Evolutionary conservation across 2,888 invertebrate species (phyloP).

Genomic region (Spodoptera picta): DNA sequence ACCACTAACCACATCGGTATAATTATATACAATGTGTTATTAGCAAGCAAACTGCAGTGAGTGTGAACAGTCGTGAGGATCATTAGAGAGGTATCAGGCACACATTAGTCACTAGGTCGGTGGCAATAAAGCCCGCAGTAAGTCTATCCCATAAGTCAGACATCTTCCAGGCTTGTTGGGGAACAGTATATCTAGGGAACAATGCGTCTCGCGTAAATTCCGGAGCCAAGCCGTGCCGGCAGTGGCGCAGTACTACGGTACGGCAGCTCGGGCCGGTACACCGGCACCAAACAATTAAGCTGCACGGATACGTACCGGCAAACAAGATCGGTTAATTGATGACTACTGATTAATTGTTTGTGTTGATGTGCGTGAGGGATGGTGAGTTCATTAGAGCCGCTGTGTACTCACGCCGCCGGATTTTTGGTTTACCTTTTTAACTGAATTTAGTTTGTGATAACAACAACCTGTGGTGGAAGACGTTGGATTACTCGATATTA

Average conservation of each 20-base stretch:
- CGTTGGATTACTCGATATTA: too few species aligned
- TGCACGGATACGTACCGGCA: slow-evolving; percentile 46
- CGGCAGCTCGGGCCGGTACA: slow-evolving; percentile 9
- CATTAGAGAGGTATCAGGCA: slow-evolving; percentile 54
- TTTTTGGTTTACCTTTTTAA: slow-evolving; percentile 30
- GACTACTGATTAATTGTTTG: slow-evolving; percentile 58
- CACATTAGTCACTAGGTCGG: slow-evolving; percentile 46
- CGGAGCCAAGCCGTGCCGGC: not conserved
- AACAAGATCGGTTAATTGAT: slow-evolving; percentile 52
- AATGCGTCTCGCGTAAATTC: slow-evolving; percentile 56
- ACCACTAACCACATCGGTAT: too few species aligned
- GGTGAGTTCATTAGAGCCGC: slow-evolving; percentile 26
- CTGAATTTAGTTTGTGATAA: not conserved
- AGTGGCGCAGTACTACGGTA: slow-evolving; percentile 1
- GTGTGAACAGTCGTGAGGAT: slow-evolving; percentile 35
- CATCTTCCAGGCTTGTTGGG: slow-evolving; percentile 49
- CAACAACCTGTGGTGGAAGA: not conserved
- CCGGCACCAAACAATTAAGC: slow-evolving; percentile 48
- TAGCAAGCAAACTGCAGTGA: slow-evolving; percentile 5
- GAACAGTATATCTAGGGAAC: slow-evolving; percentile 58
- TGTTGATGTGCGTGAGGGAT: slow-evolving; percentile 46
- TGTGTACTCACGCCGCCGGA: slow-evolving; percentile 27
- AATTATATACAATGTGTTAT: not conserved
- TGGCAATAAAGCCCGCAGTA: slow-evolving; percentile 54
- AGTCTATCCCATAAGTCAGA: slow-evolving; percentile 58